Evolutionary conservation across 2,888 invertebrate species (phyloP).

Genomic region (Drosophila quinaria): DNA sequence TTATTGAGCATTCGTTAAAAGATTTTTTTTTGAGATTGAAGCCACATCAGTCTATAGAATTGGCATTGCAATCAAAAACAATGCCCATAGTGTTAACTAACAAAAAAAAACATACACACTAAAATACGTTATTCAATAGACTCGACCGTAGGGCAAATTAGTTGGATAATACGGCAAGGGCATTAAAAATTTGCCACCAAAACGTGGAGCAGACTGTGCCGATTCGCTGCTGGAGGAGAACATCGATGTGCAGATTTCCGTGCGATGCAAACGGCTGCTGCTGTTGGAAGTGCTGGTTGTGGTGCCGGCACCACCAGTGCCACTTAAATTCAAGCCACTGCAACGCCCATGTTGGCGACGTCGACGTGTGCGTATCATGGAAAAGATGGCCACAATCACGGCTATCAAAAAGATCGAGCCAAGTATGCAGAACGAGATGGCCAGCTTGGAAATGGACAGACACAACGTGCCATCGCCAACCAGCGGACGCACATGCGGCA

Average conservation of each 20-base stretch:
- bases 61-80: conserved; percentile 38
- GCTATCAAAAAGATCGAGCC: conserved; percentile 91
- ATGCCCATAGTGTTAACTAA: conserved; percentile 28
- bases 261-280: conserved; percentile 74
- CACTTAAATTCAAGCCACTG: conserved; percentile 41
- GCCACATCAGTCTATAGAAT: conserved; percentile 70
- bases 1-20: conserved; percentile 54
- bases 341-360: conserved; percentile 67
- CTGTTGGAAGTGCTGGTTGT: conserved; percentile 69
- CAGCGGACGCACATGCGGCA: conserved; percentile 77
- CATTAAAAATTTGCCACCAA: conserved; percentile 84
- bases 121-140: conserved; percentile 74
- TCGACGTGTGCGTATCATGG: conserved; percentile 88
- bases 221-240: conserved; percentile 85
- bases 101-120: conserved; percentile 15
- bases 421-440: conserved; percentile 90
- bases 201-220: conserved; percentile 83
- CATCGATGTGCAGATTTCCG: conserved; percentile 84
- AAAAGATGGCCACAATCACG: conserved; percentile 89
- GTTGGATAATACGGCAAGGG: conserved; percentile 85
- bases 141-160: conserved; percentile 84
- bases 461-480: conserved; percentile 87
- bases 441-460: conserved; percentile 91
- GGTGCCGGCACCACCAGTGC: conserved; percentile 48
- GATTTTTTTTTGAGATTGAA: conserved; percentile 50